Evolutionary conservation across 2,113 vertebrate species (phyloP), one percentile per base, ranked within the genome.

Genomic region (Lonchura striata): DNA sequence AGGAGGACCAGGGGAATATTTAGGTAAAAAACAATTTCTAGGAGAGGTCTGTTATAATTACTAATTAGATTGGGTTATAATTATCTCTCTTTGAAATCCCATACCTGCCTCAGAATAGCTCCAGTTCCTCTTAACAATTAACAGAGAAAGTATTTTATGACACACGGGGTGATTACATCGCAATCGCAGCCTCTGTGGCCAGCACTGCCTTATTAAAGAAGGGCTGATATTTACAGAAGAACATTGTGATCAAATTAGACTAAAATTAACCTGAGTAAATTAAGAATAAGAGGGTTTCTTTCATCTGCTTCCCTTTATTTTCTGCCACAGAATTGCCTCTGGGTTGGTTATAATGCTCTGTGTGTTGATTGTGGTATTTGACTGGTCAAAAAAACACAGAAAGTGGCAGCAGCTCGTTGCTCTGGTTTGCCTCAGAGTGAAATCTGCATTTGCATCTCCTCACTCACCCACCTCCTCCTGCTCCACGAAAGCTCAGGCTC

Each of bases 11-110:
- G 72, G 97, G 97, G 96, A 90, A 93, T 92, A 97, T 90, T 95
- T 86, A 93, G 94, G 93, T 84, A 47, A 95, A 97, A 97, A 97
- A 46, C 93, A 95, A 88, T 96, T 97, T 97, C 95, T 83, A 93
- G 86, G 77, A 50, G 37, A 94, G 91, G 92, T 92, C 93, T 80
- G 92, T 88, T 96, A 88, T 97, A 97, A 98, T 97, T 97, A 97
- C 97, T 97, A 98, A 98, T 98, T 98, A 98, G 94, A 95, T 88
- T 65, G 95, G 96, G 96, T 97, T 96, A 76, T 97, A 97, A 98
- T 97, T 95, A 96, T 95, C 95, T 97, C 97, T 97, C 83, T 9
- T 91, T 92, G 78, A 95, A 93, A 60, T 94, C 95, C 97, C 95
- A 82, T 94, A 96, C 97, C 97, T 98, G 95, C 96, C 63, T 52